phyloP scores from a whole-genome alignment of 2,797 vertebrate species.

The Australoheros facetus region DNA sequence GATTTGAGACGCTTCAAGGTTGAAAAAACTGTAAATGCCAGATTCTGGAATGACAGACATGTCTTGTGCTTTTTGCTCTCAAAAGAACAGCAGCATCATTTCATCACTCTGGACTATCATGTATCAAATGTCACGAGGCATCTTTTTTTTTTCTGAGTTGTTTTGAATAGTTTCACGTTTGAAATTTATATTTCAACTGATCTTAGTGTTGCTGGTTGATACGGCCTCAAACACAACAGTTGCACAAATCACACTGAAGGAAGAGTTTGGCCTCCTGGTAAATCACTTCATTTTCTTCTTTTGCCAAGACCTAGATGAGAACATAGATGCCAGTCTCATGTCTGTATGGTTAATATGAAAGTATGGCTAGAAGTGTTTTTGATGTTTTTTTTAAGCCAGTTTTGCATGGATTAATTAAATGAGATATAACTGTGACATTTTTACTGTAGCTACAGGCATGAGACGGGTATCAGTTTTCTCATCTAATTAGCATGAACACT shows the following conservation, averaged over 20 bases:
- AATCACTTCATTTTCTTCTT: neutral
- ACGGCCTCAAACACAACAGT: neutral
- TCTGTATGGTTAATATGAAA: neutral
- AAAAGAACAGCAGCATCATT: neutral
- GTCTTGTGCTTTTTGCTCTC: slow-evolving; percentile 1
- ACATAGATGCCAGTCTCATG: neutral
- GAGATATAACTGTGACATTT: neutral
- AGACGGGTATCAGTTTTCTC: neutral
- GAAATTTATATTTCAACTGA: neutral
- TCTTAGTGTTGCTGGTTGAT: neutral
- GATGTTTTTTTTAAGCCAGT: neutral
- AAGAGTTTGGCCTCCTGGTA: neutral
- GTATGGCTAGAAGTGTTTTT: neutral
- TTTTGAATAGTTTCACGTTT: neutral
- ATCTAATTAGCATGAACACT: neutral
- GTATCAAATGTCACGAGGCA: neutral
- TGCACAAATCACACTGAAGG: neutral
- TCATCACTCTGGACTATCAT: neutral
- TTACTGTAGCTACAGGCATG: neutral
- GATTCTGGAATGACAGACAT: neutral
- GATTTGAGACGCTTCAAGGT: neutral
- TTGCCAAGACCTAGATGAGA: neutral
- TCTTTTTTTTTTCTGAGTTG: neutral
- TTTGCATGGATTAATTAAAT: slow-evolving; percentile 4
- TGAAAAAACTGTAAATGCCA: neutral